Evolutionary conservation across 1,140 invertebrate species (phyloP), one percentile per base, ranked within the genome.

Genomic region (Helicoverpa armigera): DNA sequence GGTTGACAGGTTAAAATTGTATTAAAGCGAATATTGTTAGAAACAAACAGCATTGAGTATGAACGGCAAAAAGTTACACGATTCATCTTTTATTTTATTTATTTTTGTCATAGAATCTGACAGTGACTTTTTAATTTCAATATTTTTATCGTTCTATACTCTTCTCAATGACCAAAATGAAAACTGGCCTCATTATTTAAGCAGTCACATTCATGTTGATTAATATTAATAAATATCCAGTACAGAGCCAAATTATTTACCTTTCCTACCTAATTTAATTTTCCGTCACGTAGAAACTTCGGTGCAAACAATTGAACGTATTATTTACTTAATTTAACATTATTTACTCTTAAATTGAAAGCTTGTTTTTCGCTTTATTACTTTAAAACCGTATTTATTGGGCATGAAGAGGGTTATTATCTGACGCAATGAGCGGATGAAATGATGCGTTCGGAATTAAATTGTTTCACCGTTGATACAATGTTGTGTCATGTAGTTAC

Each of bases 341-440:
- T 9, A 54, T 54, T 54, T 53, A n/a, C 14, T 7, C n/a, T n/a
- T n/a, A 14, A 31, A 63, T 14, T 63, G 13, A 35, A 63, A 61
- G 35, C 61, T 14, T 50, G 35, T 48, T 16, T 67, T 16, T 10
- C 35, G 35, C 14, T 67, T n/a, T 16, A 50, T 67, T 50, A 67
- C 43, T 67, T 67, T 67, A 50, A 67, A 67, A 50, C 43, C 16
- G 10, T 35, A 50, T 48, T 67, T 67, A 67, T 18, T 50, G 63
- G 63, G 35, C 10, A 50, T 43, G 35, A 13, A 35, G 35, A 4
- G 13, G 16, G 56, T 29, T 29, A 58, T 65, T 48, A 67, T 67
- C 35, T n/a, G 63, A n/a, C 4, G 63, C 63, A 50, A 7, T n/a
- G 35, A 12, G 43, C 43, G 35, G 13, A 48, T 67, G 43, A 67